Conservation (phyloP, 2,797 vertebrate genomes). For the Muraenolepis orangiensis region DNA sequence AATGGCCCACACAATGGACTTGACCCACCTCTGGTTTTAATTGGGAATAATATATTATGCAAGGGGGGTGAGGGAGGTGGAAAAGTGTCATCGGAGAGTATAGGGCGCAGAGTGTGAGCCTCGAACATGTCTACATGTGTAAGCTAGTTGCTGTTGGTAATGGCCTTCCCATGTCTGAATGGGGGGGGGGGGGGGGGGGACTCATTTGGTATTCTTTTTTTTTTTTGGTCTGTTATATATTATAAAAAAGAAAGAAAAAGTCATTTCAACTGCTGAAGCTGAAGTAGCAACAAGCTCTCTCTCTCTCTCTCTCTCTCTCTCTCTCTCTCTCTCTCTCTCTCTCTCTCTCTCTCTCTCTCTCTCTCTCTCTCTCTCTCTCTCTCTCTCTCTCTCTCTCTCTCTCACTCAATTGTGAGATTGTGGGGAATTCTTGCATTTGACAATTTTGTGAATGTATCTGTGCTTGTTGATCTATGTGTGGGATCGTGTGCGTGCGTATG, state of each 20-base stretch:
- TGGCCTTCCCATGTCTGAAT: conserved; percentile 26
- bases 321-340: too few relatives aligned
- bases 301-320: too few relatives aligned
- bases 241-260: too few relatives aligned
- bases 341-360: too few relatives aligned
- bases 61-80: conserved; percentile 36
- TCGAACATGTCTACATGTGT: conserved; percentile 18
- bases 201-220: background rate
- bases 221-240: too few relatives aligned
- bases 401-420: background rate
- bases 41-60: conserved; percentile 47
- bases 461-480: conserved; percentile 1
- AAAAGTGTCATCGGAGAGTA: conserved; percentile 51
- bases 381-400: too few relatives aligned
- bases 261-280: background rate
- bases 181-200: conserved; percentile 1
- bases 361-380: too few relatives aligned
- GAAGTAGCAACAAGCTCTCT: background rate
- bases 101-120: conserved; percentile 14
- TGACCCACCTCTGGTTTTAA: conserved; percentile 51
- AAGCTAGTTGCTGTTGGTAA: conserved; percentile 43
- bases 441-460: conserved; percentile 1
- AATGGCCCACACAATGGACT: conserved; percentile 55
- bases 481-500: background rate
- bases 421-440: background rate